Base-by-base conservation (phyloP, 2,113 vertebrate species). In the Toxotes jaculatrix region DNA sequence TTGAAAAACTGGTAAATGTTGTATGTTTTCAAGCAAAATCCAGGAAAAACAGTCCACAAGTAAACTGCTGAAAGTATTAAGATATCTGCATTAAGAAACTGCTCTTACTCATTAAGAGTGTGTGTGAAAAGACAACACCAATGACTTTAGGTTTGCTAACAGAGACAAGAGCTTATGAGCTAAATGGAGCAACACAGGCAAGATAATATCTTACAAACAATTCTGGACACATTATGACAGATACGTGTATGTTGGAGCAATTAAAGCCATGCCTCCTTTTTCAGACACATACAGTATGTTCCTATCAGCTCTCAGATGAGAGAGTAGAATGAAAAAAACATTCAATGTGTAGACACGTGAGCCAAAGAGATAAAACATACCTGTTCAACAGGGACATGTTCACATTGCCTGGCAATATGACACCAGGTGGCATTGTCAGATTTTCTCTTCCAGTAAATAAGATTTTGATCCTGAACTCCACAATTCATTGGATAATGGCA, bases 111-210 rank as follows among this genome's bases (percentile, higher is more conserved):
- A 78, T 21, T 67, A 74, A 68, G 3, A 36, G 78, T 85, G 76
- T 80, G 4, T 27, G 71, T 57, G 57, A 74, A 53, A 82, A 78
- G 76, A 80, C 60, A 68, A 87, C 27, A 27, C 70, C 82, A 89
- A 91, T 88, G 68, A 85, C 55, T 73, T 71, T 11, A 64, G 38
- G 34, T 71, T 67, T 57, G 63, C 77, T 84, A 83, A 82, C 69
- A 87, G 57, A 63, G 27, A 88, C 27, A 61, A 60, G 40, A 74
- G 40, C n/a, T 34, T 40, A 42, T 57, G 45, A 51, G n/a, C 31
- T 55, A 27, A 63, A 65, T 23, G 19, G 4, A 56, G 45, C 72
- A 74, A 79, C 69, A 79, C 75, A 86, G 53, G 75, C 75, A 76
- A 36, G 13, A 67, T 12, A 12, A 55, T 36, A 74, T 70, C 60